Conservation (phyloP, 2,888 invertebrate genomes). For the Dasypolia templi region DNA sequence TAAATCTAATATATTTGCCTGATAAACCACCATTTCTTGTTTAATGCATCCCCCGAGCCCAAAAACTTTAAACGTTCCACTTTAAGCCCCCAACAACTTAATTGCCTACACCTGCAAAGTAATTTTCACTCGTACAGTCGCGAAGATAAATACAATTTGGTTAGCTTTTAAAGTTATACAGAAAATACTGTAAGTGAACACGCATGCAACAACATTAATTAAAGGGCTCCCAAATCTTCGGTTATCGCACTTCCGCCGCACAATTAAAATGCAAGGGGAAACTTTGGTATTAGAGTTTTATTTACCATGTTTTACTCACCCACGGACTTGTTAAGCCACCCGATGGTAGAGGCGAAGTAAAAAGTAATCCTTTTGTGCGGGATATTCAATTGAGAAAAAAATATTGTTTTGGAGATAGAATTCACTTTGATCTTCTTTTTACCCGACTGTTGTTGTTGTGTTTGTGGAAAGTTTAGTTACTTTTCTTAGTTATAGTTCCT, state of each 20-base stretch:
- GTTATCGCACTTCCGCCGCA: conserved; percentile 86
- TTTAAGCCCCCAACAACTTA: conserved; percentile 65
- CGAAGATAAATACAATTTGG: conserved; percentile 71
- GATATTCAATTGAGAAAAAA: conserved; percentile 15
- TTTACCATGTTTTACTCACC: conserved; percentile 76
- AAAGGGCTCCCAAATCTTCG: conserved; percentile 88
- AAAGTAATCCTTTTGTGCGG: conserved; percentile 34
- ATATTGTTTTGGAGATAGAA: conserved; percentile 1
- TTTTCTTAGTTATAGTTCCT: not conserved
- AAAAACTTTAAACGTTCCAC: conserved; percentile 60
- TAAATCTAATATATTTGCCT: conserved; percentile 61
- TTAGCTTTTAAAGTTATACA: conserved; percentile 76
- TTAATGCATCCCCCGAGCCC: conserved; percentile 58
- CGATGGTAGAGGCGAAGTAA: conserved; percentile 26
- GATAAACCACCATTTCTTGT: conserved; percentile 61
- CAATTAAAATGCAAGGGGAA: conserved; percentile 89
- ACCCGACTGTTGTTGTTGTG: too few relatives aligned
- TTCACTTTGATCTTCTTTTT: not conserved
- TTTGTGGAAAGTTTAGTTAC: not conserved
- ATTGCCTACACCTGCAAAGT: conserved; percentile 66
- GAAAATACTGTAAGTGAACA: conserved; percentile 81
- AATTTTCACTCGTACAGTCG: conserved; percentile 62
- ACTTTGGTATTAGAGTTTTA: conserved; percentile 78
- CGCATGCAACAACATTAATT: conserved; percentile 88
- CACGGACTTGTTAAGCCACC: conserved; percentile 59